A percentile compares a stretch with the other conserved stretches of the same genome.
Conservation (phyloP, 2,113 vertebrate species). For the Aphyosemion australe region DNA sequence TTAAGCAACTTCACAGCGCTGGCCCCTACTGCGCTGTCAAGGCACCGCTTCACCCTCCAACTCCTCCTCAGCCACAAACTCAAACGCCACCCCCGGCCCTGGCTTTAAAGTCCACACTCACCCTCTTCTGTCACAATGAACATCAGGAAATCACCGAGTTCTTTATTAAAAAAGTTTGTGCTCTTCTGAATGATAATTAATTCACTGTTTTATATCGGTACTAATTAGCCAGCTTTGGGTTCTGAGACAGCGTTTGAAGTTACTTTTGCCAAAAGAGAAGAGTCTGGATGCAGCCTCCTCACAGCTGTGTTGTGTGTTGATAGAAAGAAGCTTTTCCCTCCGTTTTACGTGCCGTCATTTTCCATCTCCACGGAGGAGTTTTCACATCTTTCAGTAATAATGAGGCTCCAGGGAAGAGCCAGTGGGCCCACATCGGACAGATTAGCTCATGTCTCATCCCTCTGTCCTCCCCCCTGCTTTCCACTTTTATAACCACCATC, state of each 20-base stretch:
- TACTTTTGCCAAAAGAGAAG: not conserved
- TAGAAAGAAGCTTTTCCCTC: conserved; percentile 3
- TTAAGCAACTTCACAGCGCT: conserved; percentile 70
- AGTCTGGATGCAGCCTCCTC: no score
- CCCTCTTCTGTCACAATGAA: not conserved
- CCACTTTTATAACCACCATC: conserved; percentile 51
- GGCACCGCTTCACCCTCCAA: conserved; percentile 23
- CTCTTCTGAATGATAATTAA: not conserved
- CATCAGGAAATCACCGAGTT: not conserved
- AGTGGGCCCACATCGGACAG: conserved; percentile 37
- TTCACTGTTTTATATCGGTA: not conserved
- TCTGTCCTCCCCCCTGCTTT: conserved; percentile 31
- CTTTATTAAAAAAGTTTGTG: not conserved
- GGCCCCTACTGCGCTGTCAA: conserved; percentile 69
- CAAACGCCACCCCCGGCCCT: conserved; percentile 9
- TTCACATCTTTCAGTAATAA: conserved; percentile 15
- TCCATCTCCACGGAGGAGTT: conserved; percentile 21
- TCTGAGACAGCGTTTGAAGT: not conserved
- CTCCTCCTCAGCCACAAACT: not conserved
- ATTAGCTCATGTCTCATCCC: conserved; percentile 40
- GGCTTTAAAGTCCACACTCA: conserved; percentile 7
- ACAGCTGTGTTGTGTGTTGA: conserved; percentile 1
- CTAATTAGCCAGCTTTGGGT: not conserved
- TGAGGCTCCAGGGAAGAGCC: conserved; percentile 15
- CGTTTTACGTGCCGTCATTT: conserved; percentile 10